Percentiles rank a stretch among this genome's conserved stretches.
Conservation (phyloP, 2,797 vertebrate genomes). For the Sarcoramphus papa region DNA sequence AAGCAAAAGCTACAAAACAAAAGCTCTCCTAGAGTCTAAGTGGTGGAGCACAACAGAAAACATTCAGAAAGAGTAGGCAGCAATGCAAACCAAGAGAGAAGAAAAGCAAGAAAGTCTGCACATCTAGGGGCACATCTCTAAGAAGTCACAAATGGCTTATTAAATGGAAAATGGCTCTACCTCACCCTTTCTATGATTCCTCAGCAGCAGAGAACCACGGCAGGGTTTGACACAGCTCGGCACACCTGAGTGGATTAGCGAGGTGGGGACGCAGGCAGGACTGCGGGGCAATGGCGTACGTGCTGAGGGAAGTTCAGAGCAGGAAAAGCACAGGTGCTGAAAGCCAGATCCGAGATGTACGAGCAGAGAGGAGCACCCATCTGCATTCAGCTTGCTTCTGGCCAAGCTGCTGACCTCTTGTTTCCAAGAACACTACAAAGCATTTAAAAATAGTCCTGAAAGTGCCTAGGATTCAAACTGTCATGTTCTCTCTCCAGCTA, state of each 20-base stretch:
- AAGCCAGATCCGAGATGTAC: fast-evolving
- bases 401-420: not conserved
- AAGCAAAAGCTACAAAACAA: not conserved
- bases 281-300: fast-evolving
- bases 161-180: not conserved
- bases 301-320: not conserved
- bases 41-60: not conserved
- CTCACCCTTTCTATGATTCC: not conserved
- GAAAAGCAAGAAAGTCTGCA: not conserved
- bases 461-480: not conserved
- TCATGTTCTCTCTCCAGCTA: not conserved
- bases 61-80: not conserved
- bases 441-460: not conserved
- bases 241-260: not conserved
- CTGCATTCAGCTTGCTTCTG: not conserved
- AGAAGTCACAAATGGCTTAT: not conserved
- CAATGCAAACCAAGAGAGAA: not conserved
- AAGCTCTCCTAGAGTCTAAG: not conserved
- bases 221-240: not conserved
- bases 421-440: not conserved
- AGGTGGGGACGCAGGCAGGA: not conserved
- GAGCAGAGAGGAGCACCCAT: not conserved
- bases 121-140: not conserved
- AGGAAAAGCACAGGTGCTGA: not conserved
- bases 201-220: not conserved